A percentile compares a stretch with the other conserved stretches of the same genome.
phyloP scores from a whole-genome alignment of 2,797 vertebrate species.

The Linurgus olivaceus region DNA sequence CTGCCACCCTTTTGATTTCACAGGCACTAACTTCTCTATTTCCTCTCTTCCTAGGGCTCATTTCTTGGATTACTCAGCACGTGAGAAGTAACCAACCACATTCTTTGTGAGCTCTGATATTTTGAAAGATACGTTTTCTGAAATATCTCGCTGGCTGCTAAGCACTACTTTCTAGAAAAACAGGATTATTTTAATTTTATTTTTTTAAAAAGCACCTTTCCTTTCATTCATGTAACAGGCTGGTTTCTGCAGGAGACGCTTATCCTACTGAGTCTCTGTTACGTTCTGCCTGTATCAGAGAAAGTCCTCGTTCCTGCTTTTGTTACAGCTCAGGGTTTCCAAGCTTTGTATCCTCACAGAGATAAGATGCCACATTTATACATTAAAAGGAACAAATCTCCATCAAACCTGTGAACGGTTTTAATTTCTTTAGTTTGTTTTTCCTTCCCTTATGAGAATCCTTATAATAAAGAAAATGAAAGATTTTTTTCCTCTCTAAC shows the following conservation, averaged over 20 bases:
- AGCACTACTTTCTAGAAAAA: slow-evolving; percentile 35
- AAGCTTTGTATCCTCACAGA: slow-evolving; percentile 52
- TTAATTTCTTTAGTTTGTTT: background rate
- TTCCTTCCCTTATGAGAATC: background rate
- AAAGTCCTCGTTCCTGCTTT: slow-evolving; percentile 44
- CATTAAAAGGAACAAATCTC: slow-evolving; percentile 12
- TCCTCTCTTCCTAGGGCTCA: slow-evolving; percentile 62
- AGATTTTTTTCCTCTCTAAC: slow-evolving; percentile 10
- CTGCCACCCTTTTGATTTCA: slow-evolving; percentile 23
- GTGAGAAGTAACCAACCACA: slow-evolving; percentile 33
- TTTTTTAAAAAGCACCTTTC: background rate
- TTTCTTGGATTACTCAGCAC: slow-evolving; percentile 62
- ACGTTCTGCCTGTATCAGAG: slow-evolving; percentile 1
- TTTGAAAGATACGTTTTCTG: slow-evolving; percentile 53
- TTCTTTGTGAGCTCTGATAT: slow-evolving; percentile 33
- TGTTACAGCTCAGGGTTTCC: slow-evolving; percentile 42
- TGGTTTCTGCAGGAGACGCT: slow-evolving; percentile 42
- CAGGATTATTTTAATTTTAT: background rate
- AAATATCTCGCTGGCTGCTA: slow-evolving; percentile 55
- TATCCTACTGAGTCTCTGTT: slow-evolving; percentile 23
- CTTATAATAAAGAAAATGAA: slow-evolving; percentile 46
- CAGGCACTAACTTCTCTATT: slow-evolving; percentile 46
- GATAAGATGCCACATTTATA: slow-evolving; percentile 10
- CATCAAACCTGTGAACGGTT: slow-evolving; percentile 18
- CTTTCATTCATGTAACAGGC: background rate